phyloP scores from a whole-genome alignment of 2,888 invertebrate species.

The Oscheius sp. region DNA sequence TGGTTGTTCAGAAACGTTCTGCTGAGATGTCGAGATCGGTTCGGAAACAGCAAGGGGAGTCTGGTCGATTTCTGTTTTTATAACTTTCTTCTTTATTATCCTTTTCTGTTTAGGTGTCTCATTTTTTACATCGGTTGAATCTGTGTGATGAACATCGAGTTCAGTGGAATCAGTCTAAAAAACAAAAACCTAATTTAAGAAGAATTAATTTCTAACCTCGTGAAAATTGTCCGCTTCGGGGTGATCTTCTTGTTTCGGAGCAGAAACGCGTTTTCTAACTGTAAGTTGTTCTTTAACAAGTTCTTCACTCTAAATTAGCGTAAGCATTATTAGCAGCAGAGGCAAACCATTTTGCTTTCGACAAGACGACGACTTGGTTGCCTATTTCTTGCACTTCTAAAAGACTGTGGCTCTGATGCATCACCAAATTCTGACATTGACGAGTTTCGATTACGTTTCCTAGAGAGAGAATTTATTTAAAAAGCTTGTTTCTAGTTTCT shows the following conservation, averaged over 20 bases:
- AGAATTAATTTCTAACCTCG: not conserved
- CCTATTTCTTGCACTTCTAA: constrained; percentile 10
- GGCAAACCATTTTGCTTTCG: constrained; percentile 20
- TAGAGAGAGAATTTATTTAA: not conserved
- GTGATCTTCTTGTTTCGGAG: not conserved
- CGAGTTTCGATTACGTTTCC: not conserved
- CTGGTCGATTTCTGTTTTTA: not conserved
- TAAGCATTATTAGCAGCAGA: not conserved
- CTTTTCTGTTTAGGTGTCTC: constrained; percentile 7
- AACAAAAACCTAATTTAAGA: not conserved
- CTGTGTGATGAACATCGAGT: not conserved
- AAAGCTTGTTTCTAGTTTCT: not conserved
- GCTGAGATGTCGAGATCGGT: too few relatives aligned
- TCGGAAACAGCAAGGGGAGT: not conserved
- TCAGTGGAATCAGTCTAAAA: not conserved
- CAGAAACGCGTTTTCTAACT: not conserved
- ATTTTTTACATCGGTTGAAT: not conserved
- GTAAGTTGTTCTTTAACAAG: constrained; percentile 9
- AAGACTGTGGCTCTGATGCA: too few relatives aligned
- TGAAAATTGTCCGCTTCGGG: not conserved
- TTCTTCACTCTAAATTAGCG: constrained; percentile 7
- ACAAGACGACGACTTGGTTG: constrained; percentile 25
- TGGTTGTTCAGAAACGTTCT: not conserved
- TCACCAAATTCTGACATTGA: too few relatives aligned
- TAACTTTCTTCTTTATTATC: not conserved